Conservation (phyloP, 2,888 invertebrate species). For the Pimpla rufipes region DNA sequence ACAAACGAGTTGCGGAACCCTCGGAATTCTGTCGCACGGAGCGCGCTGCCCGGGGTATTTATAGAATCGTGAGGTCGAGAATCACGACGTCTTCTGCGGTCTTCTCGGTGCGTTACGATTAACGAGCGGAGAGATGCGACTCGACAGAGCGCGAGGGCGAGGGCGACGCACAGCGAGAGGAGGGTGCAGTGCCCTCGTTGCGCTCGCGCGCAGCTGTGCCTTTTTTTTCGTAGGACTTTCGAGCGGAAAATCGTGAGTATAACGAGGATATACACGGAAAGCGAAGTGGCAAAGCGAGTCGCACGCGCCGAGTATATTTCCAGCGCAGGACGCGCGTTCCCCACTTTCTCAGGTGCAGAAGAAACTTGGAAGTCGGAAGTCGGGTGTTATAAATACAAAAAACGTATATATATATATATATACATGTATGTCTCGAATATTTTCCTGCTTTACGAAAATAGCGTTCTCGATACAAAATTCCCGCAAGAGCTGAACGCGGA, state of each 20-base stretch:
- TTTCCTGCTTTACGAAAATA: conserved; percentile 17
- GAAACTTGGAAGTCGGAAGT: conserved; percentile 25
- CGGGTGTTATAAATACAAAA: no score
- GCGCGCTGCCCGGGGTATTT: background rate
- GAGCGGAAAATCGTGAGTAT: background rate
- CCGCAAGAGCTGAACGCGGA: background rate
- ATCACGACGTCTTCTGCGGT: conserved; percentile 24
- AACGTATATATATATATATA: no score
- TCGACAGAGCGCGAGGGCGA: background rate
- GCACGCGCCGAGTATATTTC: background rate
- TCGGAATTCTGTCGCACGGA: conserved; percentile 33
- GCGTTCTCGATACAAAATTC: conserved; percentile 1
- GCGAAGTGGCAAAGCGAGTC: conserved; percentile 20
- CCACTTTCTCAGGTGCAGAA: conserved; percentile 36
- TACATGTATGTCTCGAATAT: background rate
- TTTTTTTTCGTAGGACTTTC: background rate
- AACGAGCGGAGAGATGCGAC: conserved; percentile 27
- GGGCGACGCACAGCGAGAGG: background rate
- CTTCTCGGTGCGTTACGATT: conserved; percentile 32
- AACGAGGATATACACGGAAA: background rate
- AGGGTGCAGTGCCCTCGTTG: conserved; percentile 42
- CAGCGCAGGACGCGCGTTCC: conserved; percentile 18
- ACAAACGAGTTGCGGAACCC: conserved; percentile 12
- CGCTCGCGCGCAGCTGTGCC: conserved; percentile 8
- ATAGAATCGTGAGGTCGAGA: conserved; percentile 24